Evolutionary conservation across 2,888 invertebrate species (phyloP).

Genomic region (Anoncus sp.): DNA sequence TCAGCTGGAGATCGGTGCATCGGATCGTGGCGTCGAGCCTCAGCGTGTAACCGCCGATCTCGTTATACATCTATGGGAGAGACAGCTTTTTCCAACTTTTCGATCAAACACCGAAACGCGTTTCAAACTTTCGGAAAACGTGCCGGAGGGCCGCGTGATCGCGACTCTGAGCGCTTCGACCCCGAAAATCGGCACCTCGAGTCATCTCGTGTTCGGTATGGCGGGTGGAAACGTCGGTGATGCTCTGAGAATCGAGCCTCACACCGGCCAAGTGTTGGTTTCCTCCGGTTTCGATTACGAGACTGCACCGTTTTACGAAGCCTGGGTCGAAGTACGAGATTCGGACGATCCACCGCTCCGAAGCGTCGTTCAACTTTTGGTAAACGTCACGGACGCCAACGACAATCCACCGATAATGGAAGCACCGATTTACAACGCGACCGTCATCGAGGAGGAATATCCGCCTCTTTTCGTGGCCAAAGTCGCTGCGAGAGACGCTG

Average conservation of each 20-base stretch:
- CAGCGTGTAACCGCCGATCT: slow-evolving; percentile 90
- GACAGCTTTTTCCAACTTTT: slow-evolving; percentile 92
- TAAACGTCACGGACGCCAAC: slow-evolving; percentile 97
- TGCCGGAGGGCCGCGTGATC: slow-evolving; percentile 90
- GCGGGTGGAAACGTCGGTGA: slow-evolving; percentile 97
- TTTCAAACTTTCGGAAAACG: slow-evolving; percentile 92
- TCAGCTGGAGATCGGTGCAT: slow-evolving; percentile 90
- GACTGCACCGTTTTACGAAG: slow-evolving; percentile 92
- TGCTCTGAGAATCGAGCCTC: slow-evolving; percentile 91
- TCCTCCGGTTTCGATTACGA: slow-evolving; percentile 94
- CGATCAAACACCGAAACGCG: slow-evolving; percentile 88
- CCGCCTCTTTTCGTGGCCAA: slow-evolving; percentile 91
- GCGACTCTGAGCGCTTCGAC: slow-evolving; percentile 91
- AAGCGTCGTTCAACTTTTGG: slow-evolving; percentile 91
- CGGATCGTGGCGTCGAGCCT: slow-evolving; percentile 90
- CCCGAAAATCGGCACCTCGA: slow-evolving; percentile 90
- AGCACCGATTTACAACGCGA: slow-evolving; percentile 91
- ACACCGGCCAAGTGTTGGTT: slow-evolving; percentile 92
- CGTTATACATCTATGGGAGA: slow-evolving; percentile 90
- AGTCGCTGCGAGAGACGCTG: slow-evolving; percentile 92
- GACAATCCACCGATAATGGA: slow-evolving; percentile 96
- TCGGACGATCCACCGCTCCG: slow-evolving; percentile 92
- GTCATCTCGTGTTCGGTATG: slow-evolving; percentile 91
- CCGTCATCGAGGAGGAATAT: slow-evolving; percentile 94
- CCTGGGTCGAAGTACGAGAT: slow-evolving; percentile 96